phyloP scores from a whole-genome alignment of 2,888 invertebrate species.

The Metallyticus violacea region DNA sequence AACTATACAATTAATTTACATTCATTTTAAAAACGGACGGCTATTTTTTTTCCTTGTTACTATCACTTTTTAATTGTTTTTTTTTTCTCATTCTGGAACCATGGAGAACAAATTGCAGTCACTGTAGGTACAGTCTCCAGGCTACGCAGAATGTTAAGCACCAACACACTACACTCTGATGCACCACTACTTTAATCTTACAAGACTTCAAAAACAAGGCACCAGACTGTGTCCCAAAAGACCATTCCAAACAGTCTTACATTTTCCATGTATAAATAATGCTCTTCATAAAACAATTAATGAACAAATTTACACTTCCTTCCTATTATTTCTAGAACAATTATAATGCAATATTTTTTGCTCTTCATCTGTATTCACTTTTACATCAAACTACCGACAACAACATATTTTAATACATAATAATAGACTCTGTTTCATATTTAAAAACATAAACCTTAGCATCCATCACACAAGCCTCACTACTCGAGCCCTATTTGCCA shows the following conservation, averaged over 20 bases:
- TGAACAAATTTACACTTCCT: constrained; percentile 18
- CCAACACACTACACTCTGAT: constrained; percentile 1
- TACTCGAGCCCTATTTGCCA: not conserved
- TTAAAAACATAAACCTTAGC: constrained; percentile 16
- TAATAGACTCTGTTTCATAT: constrained; percentile 22
- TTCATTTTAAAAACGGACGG: constrained; percentile 28
- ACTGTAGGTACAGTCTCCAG: not conserved
- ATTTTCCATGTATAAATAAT: constrained; percentile 27
- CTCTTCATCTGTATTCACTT: not conserved
- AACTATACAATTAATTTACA: constrained; percentile 15
- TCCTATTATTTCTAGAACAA: not conserved
- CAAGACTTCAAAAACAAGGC: constrained; percentile 16
- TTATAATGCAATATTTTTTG: constrained; percentile 10
- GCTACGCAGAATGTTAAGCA: constrained; percentile 13
- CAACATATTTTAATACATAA: constrained; percentile 18
- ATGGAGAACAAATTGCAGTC: not conserved
- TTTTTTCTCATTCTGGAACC: not conserved
- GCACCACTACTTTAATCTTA: not conserved
- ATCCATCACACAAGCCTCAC: not conserved
- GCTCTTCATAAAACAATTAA: constrained; percentile 24
- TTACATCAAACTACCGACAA: constrained; percentile 4
- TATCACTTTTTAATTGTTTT: constrained; percentile 2
- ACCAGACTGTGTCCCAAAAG: constrained; percentile 19
- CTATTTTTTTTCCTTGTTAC: constrained; percentile 21
- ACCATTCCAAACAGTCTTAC: not conserved